Base-by-base conservation (phyloP, 2,888 invertebrate genomes). In the Acronicta aceris region DNA sequence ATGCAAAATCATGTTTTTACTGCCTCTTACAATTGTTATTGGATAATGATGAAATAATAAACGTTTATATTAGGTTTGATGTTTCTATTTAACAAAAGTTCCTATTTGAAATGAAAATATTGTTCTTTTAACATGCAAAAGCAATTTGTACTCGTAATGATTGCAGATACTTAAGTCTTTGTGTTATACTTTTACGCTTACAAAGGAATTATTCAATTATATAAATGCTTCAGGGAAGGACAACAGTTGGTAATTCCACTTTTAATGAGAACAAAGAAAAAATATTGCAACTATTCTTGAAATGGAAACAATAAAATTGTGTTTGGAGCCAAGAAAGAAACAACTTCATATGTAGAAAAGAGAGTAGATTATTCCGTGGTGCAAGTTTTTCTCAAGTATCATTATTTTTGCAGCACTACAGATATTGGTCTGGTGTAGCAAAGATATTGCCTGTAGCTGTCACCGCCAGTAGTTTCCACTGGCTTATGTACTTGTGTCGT, bases 371-470 rank as follows among this genome's bases (percentile, higher is more conserved):
- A 76, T 76, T 66, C 65, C 69, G 66, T 65, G 72, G 73, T 74
- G 79, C 75, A 81, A 82, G 76, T 85, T 85, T 80, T 81, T 81
- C 73, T 65, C 70, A 74, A 79, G 85, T 83, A 84, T 86, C 87
- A 89, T 90, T 89, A 83, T 83, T 89, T 88, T 71, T 84, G 83
- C 85, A 84, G 82, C 80, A 83, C 85, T 84, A 85, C 88, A 86
- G 89, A 87, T 91, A 90, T 91, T 90, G 90, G 89, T 88, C 85
- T 87, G 84, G 86, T 81, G 78, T 79, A 82, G 85, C 85, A 86
- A 87, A 91, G 91, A 91, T 92, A 92, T 92, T 90, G 92, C 89
- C 85, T 91, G 88, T 92, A 88, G 86, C 90, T 91, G 92, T 91
- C 92, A 89, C 81, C 81, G 78, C 67, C 90, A 91, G 88, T 86